Percentiles rank a stretch among this genome's conserved stretches.
These are phyloP conservation scores for Nephrotoma flavescens DNA, from an alignment of 2,888 invertebrate species.

Conservation along the genomic window DNA sequence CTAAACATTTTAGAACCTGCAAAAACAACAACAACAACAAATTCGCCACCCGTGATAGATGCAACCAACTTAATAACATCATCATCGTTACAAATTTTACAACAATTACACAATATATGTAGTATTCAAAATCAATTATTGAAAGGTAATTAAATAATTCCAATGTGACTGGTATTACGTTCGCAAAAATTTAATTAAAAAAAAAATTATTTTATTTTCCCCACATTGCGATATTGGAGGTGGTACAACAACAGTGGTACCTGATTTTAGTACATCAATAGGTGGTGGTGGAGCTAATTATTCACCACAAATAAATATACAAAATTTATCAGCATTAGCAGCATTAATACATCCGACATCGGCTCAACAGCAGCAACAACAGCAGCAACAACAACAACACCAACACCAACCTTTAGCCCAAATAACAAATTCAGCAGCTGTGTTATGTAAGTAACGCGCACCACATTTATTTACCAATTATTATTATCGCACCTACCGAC, in stretches of 20 bases:
- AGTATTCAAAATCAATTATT: slow-evolving; percentile 46
- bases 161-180: not conserved
- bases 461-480: not conserved
- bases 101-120: slow-evolving; percentile 47
- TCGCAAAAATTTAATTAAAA: not conserved
- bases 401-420: slow-evolving; percentile 19
- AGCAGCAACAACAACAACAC: slow-evolving; percentile 12
- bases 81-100: slow-evolving; percentile 46
- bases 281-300: slow-evolving; percentile 21
- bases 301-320: slow-evolving; percentile 71
- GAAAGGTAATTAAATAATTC: slow-evolving; percentile 33
- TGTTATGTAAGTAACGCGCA: slow-evolving; percentile 28
- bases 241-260: not conserved
- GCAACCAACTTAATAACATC: slow-evolving; percentile 37
- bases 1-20: slow-evolving; percentile 33
- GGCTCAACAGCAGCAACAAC: slow-evolving; percentile 17
- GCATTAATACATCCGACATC: slow-evolving; percentile 36
- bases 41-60: slow-evolving; percentile 32
- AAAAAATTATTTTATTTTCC: not conserved
- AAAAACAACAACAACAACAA: slow-evolving; percentile 31
- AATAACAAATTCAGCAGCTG: slow-evolving; percentile 26
- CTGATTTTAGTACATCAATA: not conserved
- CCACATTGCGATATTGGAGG: not conserved
- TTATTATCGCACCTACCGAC: not conserved
- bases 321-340: slow-evolving; percentile 80